A percentile compares a stretch with the other conserved stretches of the same genome.
Evolutionary conservation across 2,113 vertebrate genomes (phyloP).

Genomic region (Ailurus styani): DNA sequence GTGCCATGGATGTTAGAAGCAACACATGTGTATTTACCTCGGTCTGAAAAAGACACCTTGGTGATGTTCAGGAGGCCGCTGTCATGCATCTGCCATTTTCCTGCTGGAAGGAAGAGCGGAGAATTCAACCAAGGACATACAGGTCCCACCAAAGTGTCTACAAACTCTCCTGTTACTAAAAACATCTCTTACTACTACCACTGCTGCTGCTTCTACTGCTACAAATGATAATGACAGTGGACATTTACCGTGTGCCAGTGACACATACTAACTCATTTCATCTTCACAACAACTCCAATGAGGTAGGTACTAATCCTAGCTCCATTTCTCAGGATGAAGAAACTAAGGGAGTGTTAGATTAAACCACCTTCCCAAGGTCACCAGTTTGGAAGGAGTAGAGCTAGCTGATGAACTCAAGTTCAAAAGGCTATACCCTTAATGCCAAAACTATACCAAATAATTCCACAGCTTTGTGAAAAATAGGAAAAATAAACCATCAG

Average conservation of each 20-base stretch:
- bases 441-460: neutral
- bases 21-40: conserved; percentile 95
- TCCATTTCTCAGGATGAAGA: neutral
- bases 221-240: rapidly evolving
- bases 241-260: neutral
- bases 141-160: neutral
- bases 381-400: neutral
- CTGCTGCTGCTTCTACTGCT: neutral
- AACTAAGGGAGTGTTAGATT: neutral
- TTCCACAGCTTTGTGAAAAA: neutral
- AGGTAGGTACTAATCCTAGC: neutral
- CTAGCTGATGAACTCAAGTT: neutral
- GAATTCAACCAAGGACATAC: conserved; percentile 16
- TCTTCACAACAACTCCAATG: neutral
- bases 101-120: conserved; percentile 75
- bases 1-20: conserved; percentile 89
- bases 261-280: neutral
- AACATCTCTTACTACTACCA: neutral
- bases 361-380: neutral
- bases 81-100: conserved; percentile 91
- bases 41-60: conserved; percentile 91
- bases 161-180: neutral
- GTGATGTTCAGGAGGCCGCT: conserved; percentile 93
- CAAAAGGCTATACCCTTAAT: neutral
- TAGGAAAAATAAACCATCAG: neutral